These are phyloP conservation scores for Scelioninae gen. 1 DNA, from an alignment of 2,888 invertebrate genomes.

Conservation along the genomic window DNA sequence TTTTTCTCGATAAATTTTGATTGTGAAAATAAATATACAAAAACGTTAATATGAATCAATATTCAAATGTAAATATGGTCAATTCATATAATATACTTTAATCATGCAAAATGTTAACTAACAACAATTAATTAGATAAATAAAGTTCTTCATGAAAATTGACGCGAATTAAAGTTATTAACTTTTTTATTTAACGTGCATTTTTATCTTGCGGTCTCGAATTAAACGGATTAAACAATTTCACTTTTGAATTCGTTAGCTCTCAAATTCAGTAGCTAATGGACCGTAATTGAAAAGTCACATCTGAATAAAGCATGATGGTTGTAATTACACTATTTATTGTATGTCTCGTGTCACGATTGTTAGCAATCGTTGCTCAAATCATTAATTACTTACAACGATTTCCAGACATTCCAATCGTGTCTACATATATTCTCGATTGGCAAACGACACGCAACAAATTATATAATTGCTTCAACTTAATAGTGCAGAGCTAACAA, in stretches of 20 bases:
- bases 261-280: conserved; percentile 30
- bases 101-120: too few relatives aligned
- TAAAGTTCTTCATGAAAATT: too few relatives aligned
- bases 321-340: conserved; percentile 54
- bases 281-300: conserved; percentile 52
- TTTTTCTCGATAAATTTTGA: background rate
- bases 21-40: too few relatives aligned
- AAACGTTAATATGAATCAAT: too few relatives aligned
- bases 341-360: conserved; percentile 41
- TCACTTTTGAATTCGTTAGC: conserved; percentile 49
- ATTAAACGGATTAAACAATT: conserved; percentile 52
- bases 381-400: conserved; percentile 59
- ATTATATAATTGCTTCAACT: conserved; percentile 42
- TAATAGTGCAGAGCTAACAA: conserved; percentile 15
- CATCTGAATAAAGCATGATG: conserved; percentile 47
- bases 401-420: conserved; percentile 46
- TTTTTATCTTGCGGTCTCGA: background rate
- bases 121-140: too few relatives aligned
- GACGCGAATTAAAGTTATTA: too few relatives aligned
- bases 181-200: too few relatives aligned
- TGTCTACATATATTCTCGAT: conserved; percentile 14
- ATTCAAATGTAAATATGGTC: too few relatives aligned
- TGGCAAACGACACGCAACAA: conserved; percentile 23
- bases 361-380: conserved; percentile 36
- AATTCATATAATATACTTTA: too few relatives aligned